Percentiles rank a stretch among this genome's conserved stretches.
These are phyloP conservation scores for Druon quercuslanigerum DNA, from an alignment of 1,140 invertebrate species.

Conservation along the genomic window DNA sequence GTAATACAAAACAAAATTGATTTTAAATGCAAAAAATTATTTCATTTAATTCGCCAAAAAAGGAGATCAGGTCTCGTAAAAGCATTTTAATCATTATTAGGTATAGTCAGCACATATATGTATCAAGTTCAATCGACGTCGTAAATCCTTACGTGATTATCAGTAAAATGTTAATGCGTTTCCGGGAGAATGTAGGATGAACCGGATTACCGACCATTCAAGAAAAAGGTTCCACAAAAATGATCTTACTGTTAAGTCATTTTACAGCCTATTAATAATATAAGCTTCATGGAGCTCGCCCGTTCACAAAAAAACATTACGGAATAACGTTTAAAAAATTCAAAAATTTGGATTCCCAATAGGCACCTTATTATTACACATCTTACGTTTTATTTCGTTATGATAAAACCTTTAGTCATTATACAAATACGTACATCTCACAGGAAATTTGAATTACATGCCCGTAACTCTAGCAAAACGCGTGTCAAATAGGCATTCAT, in stretches of 20 bases:
- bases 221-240: background rate
- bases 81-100: background rate
- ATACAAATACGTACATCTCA: background rate
- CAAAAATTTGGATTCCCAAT: too few species aligned
- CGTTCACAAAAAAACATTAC: too few species aligned
- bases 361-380: too few species aligned
- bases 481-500: slow-evolving; percentile 47
- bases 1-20: too few species aligned
- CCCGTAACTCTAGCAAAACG: slow-evolving; percentile 40
- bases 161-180: slow-evolving; percentile 56
- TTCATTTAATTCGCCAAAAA: too few species aligned
- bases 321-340: too few species aligned
- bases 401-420: too few species aligned
- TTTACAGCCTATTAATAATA: background rate
- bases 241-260: background rate
- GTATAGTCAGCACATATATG: background rate
- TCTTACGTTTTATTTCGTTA: too few species aligned
- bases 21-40: too few species aligned
- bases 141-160: slow-evolving; percentile 46
- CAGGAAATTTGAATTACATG: slow-evolving; percentile 34
- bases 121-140: background rate
- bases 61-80: background rate
- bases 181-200: slow-evolving; percentile 38
- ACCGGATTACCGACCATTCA: slow-evolving; percentile 29
- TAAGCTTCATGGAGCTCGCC: too few species aligned